phyloP scores from a whole-genome alignment of 2,888 invertebrate species.

The Microplitis deprimator region DNA sequence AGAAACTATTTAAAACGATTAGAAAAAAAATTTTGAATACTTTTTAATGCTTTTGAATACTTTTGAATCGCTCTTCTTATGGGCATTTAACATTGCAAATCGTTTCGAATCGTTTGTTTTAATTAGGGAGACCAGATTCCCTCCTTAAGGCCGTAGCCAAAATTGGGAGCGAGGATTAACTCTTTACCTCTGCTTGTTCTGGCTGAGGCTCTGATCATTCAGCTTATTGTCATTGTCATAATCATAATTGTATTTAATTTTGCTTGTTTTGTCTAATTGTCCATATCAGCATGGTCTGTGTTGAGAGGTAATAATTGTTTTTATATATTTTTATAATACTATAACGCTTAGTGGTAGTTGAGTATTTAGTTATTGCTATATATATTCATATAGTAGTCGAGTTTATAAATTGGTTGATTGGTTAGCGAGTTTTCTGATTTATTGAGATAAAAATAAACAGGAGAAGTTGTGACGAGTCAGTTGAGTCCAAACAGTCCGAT shows the following conservation, averaged over 20 bases:
- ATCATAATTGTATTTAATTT: background rate
- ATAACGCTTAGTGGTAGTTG: background rate
- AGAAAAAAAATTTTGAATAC: too few relatives aligned
- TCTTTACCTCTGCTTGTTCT: too few relatives aligned
- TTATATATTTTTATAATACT: background rate
- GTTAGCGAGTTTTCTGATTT: conserved; percentile 12
- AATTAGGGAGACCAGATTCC: too few relatives aligned
- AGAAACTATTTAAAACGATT: too few relatives aligned
- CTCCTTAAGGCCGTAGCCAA: too few relatives aligned
- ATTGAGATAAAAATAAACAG: conserved; percentile 67
- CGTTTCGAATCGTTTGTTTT: too few relatives aligned
- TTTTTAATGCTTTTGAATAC: too few relatives aligned
- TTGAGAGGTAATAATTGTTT: background rate
- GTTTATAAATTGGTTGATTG: background rate
- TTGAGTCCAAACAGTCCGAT: conserved; percentile 82
- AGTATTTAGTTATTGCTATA: background rate
- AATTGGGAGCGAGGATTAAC: too few relatives aligned
- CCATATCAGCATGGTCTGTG: background rate
- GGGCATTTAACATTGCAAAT: too few relatives aligned
- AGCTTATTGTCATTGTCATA: background rate
- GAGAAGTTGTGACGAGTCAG: conserved; percentile 83
- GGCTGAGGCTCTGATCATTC: background rate
- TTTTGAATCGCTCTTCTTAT: too few relatives aligned
- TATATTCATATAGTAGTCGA: too few relatives aligned
- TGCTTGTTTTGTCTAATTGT: background rate